Percentiles rank a stretch among this genome's conserved stretches.
These are phyloP conservation scores for Sminthurinus aureus DNA, from an alignment of 2,888 invertebrate genomes.

Conservation along the genomic window DNA sequence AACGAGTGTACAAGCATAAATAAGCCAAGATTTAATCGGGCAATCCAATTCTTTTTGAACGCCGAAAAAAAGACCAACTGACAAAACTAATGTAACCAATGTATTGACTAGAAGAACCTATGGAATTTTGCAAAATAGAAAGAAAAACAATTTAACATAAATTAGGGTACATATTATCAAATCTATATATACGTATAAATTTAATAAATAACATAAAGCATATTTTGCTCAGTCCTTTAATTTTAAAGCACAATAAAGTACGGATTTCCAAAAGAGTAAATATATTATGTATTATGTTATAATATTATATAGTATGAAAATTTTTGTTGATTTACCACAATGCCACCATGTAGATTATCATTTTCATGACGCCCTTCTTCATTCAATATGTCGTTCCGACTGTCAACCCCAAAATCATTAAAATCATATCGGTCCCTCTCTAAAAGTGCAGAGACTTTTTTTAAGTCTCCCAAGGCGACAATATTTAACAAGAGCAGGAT, in stretches of 20 bases:
- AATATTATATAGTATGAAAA: background rate
- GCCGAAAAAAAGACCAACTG: slow-evolving; percentile 54
- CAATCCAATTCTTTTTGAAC: slow-evolving; percentile 58
- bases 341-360: slow-evolving; percentile 15
- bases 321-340: background rate
- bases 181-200: slow-evolving; percentile 1
- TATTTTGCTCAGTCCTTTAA: too few species aligned
- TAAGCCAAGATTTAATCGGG: slow-evolving; percentile 57
- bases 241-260: too few species aligned
- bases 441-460: slow-evolving; percentile 53
- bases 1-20: slow-evolving; percentile 55
- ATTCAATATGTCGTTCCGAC: background rate
- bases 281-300: too few species aligned
- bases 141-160: slow-evolving; percentile 42
- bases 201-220: too few species aligned
- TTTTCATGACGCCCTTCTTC: slow-evolving; percentile 36
- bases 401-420: slow-evolving; percentile 24
- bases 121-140: slow-evolving; percentile 55
- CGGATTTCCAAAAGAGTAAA: too few species aligned
- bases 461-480: slow-evolving; percentile 57
- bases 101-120: slow-evolving; percentile 53
- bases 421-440: slow-evolving; percentile 44
- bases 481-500: slow-evolving; percentile 54
- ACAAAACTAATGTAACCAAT: slow-evolving; percentile 50
- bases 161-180: background rate